Base-by-base conservation (phyloP, 2,888 invertebrate genomes). In the Drosophila parthenogenetica region DNA sequence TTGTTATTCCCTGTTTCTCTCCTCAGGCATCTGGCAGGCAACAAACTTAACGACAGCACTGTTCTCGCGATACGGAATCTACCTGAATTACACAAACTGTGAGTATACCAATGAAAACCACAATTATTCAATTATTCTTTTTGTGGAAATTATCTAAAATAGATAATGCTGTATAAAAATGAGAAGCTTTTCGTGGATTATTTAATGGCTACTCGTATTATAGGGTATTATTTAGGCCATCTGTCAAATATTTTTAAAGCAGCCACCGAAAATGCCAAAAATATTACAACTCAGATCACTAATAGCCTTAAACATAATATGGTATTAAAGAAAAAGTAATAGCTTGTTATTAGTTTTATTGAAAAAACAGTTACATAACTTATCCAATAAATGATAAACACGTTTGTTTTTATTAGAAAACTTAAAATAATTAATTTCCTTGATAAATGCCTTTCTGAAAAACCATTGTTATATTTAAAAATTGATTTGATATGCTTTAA, bases 11-110 rank as follows among this genome's bases (percentile, higher is more conserved):
- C 13, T n/a, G 16, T 35, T 22, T 19, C 8, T n/a, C 19, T 35
- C 10, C 35, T 19, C 92, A 95, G 94, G 82, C 94, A 94, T 87
- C 90, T 94, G 78, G 93, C 94, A 63, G 93, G 93, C 65, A 95
- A 94, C 86, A 93, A 93, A 83, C 89, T 94, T 48, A 92, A 92
- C 59, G 92, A 93, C 74, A 92, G 92, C 81, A 93, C 92, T 73
- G 93, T 93, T 45, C 89, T 93, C 65, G 92, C 92, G 64, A 93
- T 93, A 74, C 84, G 85, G 14, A 91, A 93, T 87, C 91, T 94
- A 63, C 90, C 93, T 16, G 90, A 93, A 57, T 90, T 94, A 48
- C 91, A 92, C 39, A 93, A 93, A 81, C 90, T 95, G 92, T 94
- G 93, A 92, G 93, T 90, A 68, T 29, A 39, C 7, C n/a, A 11